phyloP scores from a whole-genome alignment of 2,113 vertebrate genomes.

The Platichthys flesus region DNA sequence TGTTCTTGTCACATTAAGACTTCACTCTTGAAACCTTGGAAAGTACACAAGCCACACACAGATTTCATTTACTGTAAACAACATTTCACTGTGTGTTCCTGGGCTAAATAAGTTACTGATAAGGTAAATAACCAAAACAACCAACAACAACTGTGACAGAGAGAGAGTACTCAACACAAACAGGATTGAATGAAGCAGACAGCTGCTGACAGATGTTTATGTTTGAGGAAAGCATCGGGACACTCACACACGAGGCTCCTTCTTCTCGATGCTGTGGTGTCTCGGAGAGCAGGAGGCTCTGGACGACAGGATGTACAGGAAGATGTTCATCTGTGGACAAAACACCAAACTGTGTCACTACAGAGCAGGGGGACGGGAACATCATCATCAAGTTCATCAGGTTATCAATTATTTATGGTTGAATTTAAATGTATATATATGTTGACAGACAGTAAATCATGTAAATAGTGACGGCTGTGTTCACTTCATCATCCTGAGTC shows the following conservation, averaged over 20 bases:
- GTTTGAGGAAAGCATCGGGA: neutral
- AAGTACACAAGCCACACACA: no score
- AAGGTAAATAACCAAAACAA: no score
- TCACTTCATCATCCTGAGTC: conserved; percentile 3
- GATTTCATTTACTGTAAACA: no score
- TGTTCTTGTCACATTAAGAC: no score
- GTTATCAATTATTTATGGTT: no score
- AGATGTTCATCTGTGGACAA: conserved; percentile 87
- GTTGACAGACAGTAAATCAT: neutral
- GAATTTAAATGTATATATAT: neutral
- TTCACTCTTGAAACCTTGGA: no score
- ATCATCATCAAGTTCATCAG: neutral
- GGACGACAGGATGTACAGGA: conserved; percentile 89
- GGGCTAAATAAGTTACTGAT: no score
- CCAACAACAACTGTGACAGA: neutral
- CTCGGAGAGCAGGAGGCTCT: conserved; percentile 84
- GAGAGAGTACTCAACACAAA: neutral
- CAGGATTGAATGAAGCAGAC: no score
- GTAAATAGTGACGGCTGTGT: conserved; percentile 1
- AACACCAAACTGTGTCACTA: conserved; percentile 14
- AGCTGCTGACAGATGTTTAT: neutral
- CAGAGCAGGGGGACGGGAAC: neutral
- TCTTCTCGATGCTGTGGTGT: conserved; percentile 90
- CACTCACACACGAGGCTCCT: conserved; percentile 88
- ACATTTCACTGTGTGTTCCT: no score